Conservation (phyloP, 2,113 vertebrate species). For the Balaenoptera acutorostrata region DNA sequence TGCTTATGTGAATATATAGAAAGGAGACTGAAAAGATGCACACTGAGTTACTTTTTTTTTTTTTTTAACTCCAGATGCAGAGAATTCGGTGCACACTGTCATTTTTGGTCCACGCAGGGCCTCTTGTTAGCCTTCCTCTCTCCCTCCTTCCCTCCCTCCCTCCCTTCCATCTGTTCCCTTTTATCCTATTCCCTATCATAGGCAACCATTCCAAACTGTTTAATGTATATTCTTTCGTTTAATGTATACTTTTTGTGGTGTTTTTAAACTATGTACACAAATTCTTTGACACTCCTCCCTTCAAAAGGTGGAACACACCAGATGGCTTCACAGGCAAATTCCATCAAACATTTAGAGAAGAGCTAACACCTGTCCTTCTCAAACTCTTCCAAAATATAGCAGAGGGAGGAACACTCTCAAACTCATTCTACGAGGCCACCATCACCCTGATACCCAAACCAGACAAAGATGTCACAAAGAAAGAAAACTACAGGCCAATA, state of each 20-base stretch:
- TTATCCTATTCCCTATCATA: neutral
- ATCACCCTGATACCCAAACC: too few species aligned
- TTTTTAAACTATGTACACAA: neutral
- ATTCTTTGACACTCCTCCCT: neutral
- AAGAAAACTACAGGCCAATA: too few species aligned
- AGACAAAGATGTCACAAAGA: too few species aligned
- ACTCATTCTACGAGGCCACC: too few species aligned
- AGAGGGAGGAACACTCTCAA: too few species aligned
- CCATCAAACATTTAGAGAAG: too few species aligned
- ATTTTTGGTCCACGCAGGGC: neutral
- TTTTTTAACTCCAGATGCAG: neutral
- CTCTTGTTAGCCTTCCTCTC: too few species aligned
- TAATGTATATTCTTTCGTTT: neutral
- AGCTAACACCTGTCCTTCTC: too few species aligned
- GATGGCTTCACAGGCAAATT: too few species aligned
- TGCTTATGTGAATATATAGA: neutral
- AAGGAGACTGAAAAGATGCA: neutral
- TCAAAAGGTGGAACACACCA: neutral
- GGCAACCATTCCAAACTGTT: neutral
- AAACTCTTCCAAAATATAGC: too few species aligned
- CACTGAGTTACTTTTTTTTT: rapidly evolving
- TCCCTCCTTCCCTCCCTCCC: neutral
- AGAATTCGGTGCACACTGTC: neutral
- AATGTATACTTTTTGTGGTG: too few species aligned
- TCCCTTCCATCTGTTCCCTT: neutral